These are phyloP conservation scores for Echinarachnius parma DNA, from an alignment of 53 echinoderm and acorn worm genomes.

Conservation along the genomic window DNA sequence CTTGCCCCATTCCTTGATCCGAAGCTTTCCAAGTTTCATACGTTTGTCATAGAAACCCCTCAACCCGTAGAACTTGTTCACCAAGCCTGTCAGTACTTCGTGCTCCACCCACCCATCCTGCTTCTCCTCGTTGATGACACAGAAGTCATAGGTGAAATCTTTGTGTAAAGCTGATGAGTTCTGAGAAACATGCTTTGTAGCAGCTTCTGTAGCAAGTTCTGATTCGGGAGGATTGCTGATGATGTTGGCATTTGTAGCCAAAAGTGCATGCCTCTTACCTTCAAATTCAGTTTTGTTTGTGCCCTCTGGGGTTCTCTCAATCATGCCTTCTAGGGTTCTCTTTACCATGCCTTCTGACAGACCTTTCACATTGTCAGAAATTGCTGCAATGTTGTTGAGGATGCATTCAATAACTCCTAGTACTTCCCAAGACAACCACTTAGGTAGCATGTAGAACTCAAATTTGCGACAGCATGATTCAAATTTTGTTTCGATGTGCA, in stretches of 20 bases:
- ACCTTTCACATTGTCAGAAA: too few species aligned
- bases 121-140: neutral
- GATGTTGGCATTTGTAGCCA: neutral
- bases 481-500: neutral
- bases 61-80: neutral
- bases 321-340: too few species aligned
- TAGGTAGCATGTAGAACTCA: neutral
- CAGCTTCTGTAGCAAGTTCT: neutral
- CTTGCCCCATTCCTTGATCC: neutral
- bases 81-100: conserved; percentile 7
- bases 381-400: too few species aligned
- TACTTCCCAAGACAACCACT: neutral
- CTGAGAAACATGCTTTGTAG: neutral
- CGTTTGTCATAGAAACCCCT: conserved; percentile 8
- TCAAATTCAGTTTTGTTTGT: too few species aligned
- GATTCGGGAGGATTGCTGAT: neutral
- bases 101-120: neutral
- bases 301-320: too few species aligned
- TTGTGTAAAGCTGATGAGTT: neutral
- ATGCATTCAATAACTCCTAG: too few species aligned
- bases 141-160: conserved; percentile 9
- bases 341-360: too few species aligned
- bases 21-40: neutral
- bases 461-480: too few species aligned
- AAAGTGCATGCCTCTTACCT: too few species aligned